These are phyloP conservation scores for Pandemis heparana DNA, from an alignment of 2,888 invertebrate genomes.

Conservation along the genomic window DNA sequence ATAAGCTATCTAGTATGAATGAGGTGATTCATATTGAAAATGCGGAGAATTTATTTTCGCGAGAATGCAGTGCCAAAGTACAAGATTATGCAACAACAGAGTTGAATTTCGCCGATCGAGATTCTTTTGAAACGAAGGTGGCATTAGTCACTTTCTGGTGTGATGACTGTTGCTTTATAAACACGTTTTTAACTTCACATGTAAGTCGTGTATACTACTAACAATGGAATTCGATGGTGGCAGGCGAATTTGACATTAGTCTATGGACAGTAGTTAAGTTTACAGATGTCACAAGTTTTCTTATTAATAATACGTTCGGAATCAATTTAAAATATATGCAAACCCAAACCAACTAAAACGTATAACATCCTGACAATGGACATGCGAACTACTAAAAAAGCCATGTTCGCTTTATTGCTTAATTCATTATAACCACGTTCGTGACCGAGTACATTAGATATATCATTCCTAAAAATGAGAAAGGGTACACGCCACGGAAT, in stretches of 20 bases:
- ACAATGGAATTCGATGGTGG: too few relatives aligned
- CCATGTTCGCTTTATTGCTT: constrained; percentile 30
- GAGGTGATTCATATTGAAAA: constrained; percentile 49
- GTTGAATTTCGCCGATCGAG: not conserved
- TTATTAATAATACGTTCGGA: not conserved
- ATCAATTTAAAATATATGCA: not conserved
- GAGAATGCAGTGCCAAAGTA: constrained; percentile 15
- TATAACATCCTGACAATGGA: not conserved
- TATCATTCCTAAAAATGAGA: constrained; percentile 35
- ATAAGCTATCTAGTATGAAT: constrained; percentile 46
- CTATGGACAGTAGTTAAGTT: not conserved
- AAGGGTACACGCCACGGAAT: constrained; percentile 30
- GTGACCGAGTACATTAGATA: constrained; percentile 34
- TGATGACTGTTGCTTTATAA: not conserved
- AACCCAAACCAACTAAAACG: not conserved
- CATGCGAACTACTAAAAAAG: constrained; percentile 22
- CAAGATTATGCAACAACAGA: not conserved
- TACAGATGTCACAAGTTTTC: not conserved
- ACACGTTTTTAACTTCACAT: not conserved
- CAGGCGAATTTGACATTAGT: not conserved
- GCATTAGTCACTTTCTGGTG: not conserved
- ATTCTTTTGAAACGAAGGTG: not conserved
- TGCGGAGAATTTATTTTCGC: not conserved
- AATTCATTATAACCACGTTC: constrained; percentile 31
- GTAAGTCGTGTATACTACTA: not conserved